phyloP scores from a whole-genome alignment of 2,797 vertebrate genomes.

The Falco berigora region DNA sequence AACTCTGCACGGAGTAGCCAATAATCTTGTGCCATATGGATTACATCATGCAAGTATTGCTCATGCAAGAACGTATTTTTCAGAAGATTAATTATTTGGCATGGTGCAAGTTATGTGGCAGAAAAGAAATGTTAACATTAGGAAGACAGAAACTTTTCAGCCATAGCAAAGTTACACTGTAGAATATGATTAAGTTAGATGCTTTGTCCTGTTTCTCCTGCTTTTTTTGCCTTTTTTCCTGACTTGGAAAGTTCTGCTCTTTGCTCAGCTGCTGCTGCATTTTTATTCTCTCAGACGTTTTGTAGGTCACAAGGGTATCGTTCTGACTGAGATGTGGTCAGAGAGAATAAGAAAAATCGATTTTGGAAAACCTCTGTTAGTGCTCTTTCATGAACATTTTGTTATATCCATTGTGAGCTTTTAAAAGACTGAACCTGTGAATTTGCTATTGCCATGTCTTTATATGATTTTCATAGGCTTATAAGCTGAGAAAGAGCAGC shows the following conservation, averaged over 20 bases:
- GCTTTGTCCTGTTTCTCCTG: slow-evolving; percentile 41
- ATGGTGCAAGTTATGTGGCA: background rate
- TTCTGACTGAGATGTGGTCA: slow-evolving; percentile 44
- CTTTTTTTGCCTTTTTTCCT: slow-evolving; percentile 11
- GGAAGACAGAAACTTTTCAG: slow-evolving; percentile 41
- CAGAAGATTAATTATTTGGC: slow-evolving; percentile 11
- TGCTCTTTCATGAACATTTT: slow-evolving; percentile 35
- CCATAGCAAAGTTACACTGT: slow-evolving; percentile 32
- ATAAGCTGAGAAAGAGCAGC: slow-evolving; percentile 24
- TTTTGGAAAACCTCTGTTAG: slow-evolving; percentile 55
- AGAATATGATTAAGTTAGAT: slow-evolving; percentile 22
- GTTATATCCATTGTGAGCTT: slow-evolving; percentile 52
- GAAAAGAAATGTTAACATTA: slow-evolving; percentile 7
- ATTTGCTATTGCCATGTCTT: slow-evolving; percentile 43
- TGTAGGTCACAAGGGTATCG: slow-evolving; percentile 36
- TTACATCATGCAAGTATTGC: background rate
- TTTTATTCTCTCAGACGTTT: slow-evolving; percentile 57
- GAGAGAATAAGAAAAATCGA: slow-evolving; percentile 58
- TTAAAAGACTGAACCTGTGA: slow-evolving; percentile 46
- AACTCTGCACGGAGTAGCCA: background rate
- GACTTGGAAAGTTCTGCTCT: slow-evolving; percentile 45
- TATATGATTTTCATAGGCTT: slow-evolving; percentile 10
- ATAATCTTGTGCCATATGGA: background rate
- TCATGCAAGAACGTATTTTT: background rate
- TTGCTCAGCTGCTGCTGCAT: slow-evolving; percentile 42